Evolutionary conservation across 2,113 vertebrate species (phyloP), one percentile per base, ranked within the genome.

Genomic region (Rattus rattus): DNA sequence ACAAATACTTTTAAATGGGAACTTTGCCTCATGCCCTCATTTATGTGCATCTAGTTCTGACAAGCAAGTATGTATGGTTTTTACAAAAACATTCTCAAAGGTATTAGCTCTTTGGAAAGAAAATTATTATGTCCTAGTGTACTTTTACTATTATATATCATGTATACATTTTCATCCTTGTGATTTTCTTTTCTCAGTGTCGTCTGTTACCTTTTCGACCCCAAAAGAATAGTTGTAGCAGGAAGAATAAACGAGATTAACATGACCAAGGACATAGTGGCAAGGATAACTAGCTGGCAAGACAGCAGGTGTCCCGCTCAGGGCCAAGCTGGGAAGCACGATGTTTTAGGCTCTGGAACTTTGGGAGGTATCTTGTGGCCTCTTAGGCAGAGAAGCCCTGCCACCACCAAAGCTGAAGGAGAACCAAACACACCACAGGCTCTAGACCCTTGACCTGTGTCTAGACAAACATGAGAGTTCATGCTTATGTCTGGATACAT

Each of bases 51-150:
- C 92, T 85, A 84, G 36, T 90, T 92, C 56, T 95, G 75, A 77
- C 19, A 88, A 88, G 22, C 49, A 43, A 97, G 13, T 49, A 39
- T 49, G 30, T 91, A 61, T 61, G 91, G 19, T 28, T 96, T 97
- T 93, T 88, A 80, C 67, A 93, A 86, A 47, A 92, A 87, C 36
- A 54, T 28, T 96, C 96, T 85, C 56, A 75, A 95, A 96, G 17
- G 8, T 5, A 92, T 91, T 96, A 94, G 26, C 36, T 36, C 75
- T 49, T 88, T 26, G 52, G 65, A 72, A 24, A 43, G 36, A 65
- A 70, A 77, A 36, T 61, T 39, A 39, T 39, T 96, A 91, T 14
- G 1, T 49, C 65, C 30, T 24, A 43, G 59, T 83, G 59, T 73
- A 63, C 88, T 81, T 91, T 94, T 79, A 49, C 47, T 79, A 86